These are phyloP conservation scores for Urocynchramus pylzowi DNA, from an alignment of 2,113 vertebrate genomes.

Conservation along the genomic window DNA sequence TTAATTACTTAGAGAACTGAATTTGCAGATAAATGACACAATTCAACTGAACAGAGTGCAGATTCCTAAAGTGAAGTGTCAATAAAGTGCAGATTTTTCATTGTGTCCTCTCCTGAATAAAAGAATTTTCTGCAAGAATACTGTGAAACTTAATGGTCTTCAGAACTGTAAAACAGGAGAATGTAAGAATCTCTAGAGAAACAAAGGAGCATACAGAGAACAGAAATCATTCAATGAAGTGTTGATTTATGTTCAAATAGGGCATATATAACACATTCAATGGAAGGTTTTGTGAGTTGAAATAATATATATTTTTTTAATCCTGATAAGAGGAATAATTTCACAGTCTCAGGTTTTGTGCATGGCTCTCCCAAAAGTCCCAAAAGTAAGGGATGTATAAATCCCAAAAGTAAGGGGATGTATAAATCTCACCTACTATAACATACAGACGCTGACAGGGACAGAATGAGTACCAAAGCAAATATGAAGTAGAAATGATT, in stretches of 20 bases:
- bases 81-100: not conserved
- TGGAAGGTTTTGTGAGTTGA: not conserved
- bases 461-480: constrained; percentile 76
- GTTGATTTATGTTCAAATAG: not conserved
- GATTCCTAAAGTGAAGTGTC: too few relatives aligned
- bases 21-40: not conserved
- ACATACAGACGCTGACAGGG: constrained; percentile 68
- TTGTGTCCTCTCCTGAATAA: not conserved
- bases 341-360: not conserved
- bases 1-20: not conserved
- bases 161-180: not conserved
- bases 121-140: not conserved
- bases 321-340: constrained; percentile 6
- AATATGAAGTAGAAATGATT: constrained; percentile 75
- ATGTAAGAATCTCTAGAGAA: not conserved
- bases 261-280: not conserved
- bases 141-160: not conserved
- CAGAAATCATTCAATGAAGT: not conserved
- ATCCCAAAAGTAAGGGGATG: constrained; percentile 41
- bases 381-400: constrained; percentile 58
- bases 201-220: not conserved
- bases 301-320: not conserved
- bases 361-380: constrained; percentile 20
- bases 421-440: constrained; percentile 65
- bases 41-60: not conserved